Evolutionary conservation across 2,888 invertebrate genomes (phyloP).

Genomic region (Pyrgus malvae): DNA sequence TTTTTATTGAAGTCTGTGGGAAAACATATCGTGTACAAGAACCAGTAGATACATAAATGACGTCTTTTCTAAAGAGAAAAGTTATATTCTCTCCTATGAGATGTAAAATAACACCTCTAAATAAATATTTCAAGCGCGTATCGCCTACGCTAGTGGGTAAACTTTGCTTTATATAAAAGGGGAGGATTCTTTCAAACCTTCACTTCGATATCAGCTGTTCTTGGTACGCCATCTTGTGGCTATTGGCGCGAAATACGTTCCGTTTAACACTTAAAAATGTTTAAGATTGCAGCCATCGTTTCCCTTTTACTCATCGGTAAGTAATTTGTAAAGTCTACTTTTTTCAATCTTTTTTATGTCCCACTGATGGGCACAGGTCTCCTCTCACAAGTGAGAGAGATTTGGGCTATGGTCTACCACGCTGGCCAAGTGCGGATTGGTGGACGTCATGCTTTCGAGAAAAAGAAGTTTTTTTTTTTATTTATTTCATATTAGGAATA

Average conservation of each 20-base stretch:
- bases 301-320: conserved; percentile 71
- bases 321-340: conserved; percentile 35
- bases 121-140: conserved; percentile 40
- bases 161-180: conserved; percentile 61
- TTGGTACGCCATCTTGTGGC: conserved; percentile 46
- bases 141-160: conserved; percentile 47
- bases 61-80: conserved; percentile 18
- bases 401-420: no score
- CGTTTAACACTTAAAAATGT: conserved; percentile 49
- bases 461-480: no score
- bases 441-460: no score
- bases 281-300: conserved; percentile 60
- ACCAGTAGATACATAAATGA: not conserved
- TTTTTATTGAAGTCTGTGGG: no score
- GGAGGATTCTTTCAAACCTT: conserved; percentile 32
- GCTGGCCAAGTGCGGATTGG: no score
- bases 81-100: conserved; percentile 15
- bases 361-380: no score
- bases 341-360: no score
- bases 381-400: no score
- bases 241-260: conserved; percentile 33
- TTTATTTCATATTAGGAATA: no score
- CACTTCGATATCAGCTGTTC: conserved; percentile 44
- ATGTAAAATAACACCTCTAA: conserved; percentile 31
- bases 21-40: not conserved